Evolutionary conservation across 2,888 invertebrate genomes (phyloP).

Genomic region (Allolobophora icterica): DNA sequence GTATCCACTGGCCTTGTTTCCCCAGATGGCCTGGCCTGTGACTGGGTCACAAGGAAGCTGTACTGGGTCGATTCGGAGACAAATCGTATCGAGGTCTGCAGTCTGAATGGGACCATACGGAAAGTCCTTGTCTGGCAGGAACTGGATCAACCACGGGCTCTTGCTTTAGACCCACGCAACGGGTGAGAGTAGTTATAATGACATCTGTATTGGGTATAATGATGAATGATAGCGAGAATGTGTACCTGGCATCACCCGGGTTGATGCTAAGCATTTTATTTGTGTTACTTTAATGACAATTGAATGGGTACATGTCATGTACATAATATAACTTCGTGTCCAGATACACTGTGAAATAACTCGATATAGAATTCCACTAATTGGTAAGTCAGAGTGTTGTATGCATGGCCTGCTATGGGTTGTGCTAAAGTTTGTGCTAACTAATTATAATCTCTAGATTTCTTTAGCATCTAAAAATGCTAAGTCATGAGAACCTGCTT

Average conservation of each 20-base stretch:
- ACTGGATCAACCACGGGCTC: slow-evolving; percentile 86
- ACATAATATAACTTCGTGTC: too few species aligned
- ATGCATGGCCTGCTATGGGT: too few species aligned
- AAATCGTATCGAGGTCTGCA: slow-evolving; percentile 86
- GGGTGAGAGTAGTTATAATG: slow-evolving; percentile 69
- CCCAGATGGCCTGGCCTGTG: slow-evolving; percentile 73
- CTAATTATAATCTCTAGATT: too few species aligned
- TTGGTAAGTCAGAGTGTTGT: too few species aligned
- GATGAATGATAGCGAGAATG: not conserved
- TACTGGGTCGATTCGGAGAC: slow-evolving; percentile 74
- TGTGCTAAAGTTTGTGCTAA: too few species aligned
- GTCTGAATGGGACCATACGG: slow-evolving; percentile 79
- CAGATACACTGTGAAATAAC: too few species aligned
- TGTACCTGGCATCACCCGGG: not conserved
- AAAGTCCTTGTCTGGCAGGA: slow-evolving; percentile 77
- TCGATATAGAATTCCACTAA: too few species aligned
- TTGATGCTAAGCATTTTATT: not conserved
- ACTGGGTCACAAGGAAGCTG: slow-evolving; percentile 67
- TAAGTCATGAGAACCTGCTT: not conserved
- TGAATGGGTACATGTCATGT: too few species aligned
- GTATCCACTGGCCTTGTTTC: slow-evolving; percentile 80
- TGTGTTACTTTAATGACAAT: not conserved
- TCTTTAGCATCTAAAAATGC: too few species aligned
- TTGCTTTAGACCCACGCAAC: slow-evolving; percentile 84
- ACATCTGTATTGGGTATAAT: not conserved